phyloP scores from a whole-genome alignment of 2,888 invertebrate genomes.

The Ischnus inquisitorius region DNA sequence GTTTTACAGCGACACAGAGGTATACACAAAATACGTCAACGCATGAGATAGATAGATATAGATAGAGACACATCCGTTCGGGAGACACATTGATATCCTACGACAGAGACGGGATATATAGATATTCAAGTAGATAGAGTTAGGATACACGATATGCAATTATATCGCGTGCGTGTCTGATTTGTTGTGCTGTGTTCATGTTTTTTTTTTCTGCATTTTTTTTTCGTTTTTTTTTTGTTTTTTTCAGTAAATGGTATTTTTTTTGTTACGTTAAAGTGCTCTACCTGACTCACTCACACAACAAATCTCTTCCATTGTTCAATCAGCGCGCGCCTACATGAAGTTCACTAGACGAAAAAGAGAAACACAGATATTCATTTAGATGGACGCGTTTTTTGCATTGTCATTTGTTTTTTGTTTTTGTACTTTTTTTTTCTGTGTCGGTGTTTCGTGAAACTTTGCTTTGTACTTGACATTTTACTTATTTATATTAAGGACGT shows the following conservation, averaged over 20 bases:
- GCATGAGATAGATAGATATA: constrained; percentile 62
- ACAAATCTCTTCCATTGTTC: constrained; percentile 83
- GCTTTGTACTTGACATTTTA: neutral
- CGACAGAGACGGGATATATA: constrained; percentile 70
- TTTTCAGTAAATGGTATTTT: constrained; percentile 40
- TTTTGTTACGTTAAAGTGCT: constrained; percentile 66
- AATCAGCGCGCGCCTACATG: constrained; percentile 85
- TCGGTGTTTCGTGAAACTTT: neutral
- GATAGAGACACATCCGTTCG: constrained; percentile 68
- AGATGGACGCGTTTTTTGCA: constrained; percentile 67
- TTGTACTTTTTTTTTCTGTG: constrained; percentile 12
- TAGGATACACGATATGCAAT: constrained; percentile 59
- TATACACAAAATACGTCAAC: constrained; percentile 66
- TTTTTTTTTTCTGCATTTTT: constrained; percentile 38
- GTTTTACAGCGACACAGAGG: constrained; percentile 64
- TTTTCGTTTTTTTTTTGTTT: constrained; percentile 53
- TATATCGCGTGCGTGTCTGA: constrained; percentile 60
- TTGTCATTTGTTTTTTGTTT: constrained; percentile 19
- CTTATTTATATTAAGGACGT: constrained; percentile 40
- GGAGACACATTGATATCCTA: constrained; percentile 71
- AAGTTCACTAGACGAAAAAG: constrained; percentile 84
- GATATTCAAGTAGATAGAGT: constrained; percentile 22
- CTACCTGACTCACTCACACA: constrained; percentile 85
- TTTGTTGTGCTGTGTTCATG: constrained; percentile 44
- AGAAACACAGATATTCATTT: constrained; percentile 83